Percentiles rank a stretch among this genome's conserved stretches.
Evolutionary conservation across 2,888 invertebrate species (phyloP).

Genomic region (Phrixothrix hirtus): DNA sequence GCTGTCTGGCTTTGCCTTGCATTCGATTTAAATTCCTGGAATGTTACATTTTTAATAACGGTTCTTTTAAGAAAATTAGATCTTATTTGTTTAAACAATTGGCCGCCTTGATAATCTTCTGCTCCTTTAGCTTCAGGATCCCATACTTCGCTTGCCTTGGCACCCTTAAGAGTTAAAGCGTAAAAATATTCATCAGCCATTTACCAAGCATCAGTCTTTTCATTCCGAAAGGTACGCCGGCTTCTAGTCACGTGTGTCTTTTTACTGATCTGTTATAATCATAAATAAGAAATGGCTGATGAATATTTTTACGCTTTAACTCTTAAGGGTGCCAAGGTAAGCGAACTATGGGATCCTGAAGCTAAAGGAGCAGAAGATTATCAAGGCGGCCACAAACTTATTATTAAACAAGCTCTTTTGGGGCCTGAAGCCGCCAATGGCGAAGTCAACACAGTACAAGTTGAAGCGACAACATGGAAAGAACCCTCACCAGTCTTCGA

Average conservation of each 20-base stretch:
- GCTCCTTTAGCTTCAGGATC: too few species aligned
- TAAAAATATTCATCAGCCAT: slow-evolving; percentile 63
- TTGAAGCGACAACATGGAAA: slow-evolving; percentile 77
- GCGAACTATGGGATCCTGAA: slow-evolving; percentile 82
- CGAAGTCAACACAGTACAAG: slow-evolving; percentile 79
- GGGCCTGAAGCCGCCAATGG: slow-evolving; percentile 80
- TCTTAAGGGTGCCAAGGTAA: slow-evolving; percentile 72
- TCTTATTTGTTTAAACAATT: too few species aligned
- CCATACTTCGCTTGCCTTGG: slow-evolving; percentile 77
- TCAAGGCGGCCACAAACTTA: slow-evolving; percentile 76
- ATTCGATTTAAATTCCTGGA: too few species aligned
- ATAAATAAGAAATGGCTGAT: slow-evolving; percentile 76
- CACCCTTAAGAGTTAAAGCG: slow-evolving; percentile 76
- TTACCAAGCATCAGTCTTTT: slow-evolving; percentile 35
- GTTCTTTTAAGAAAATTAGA: too few species aligned
- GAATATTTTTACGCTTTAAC: slow-evolving; percentile 87
- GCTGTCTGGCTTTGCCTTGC: too few species aligned
- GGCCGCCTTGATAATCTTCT: slow-evolving; percentile 71
- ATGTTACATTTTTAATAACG: too few species aligned
- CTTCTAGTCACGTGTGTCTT: slow-evolving; percentile 51
- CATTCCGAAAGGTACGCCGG: slow-evolving; percentile 47
- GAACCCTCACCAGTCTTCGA: too few species aligned
- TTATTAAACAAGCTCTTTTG: slow-evolving; percentile 79
- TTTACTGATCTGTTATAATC: slow-evolving; percentile 64
- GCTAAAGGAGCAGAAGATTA: slow-evolving; percentile 71